Percentiles rank a stretch among this genome's conserved stretches.
Conservation (phyloP, 2,797 vertebrate genomes). For the Betta splendens region DNA sequence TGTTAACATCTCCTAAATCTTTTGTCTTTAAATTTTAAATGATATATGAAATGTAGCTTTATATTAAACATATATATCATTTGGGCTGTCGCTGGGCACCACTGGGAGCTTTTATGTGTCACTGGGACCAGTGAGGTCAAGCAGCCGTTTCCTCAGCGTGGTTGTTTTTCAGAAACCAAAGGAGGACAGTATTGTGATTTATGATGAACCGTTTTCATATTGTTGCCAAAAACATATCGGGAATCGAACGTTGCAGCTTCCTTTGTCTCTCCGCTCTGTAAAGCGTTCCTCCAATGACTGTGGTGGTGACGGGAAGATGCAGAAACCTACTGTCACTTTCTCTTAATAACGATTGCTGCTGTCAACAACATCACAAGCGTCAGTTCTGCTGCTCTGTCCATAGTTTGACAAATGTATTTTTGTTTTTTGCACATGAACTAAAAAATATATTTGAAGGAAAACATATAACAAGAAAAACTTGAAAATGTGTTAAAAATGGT, state of each 20-base stretch:
- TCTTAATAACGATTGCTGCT: background rate
- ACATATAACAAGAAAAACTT: background rate
- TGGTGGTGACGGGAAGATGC: background rate
- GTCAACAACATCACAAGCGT: background rate
- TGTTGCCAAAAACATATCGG: background rate
- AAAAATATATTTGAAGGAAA: background rate
- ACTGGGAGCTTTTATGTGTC: background rate
- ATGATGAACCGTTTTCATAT: background rate
- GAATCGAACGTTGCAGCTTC: background rate
- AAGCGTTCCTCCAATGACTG: background rate
- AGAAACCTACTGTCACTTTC: background rate
- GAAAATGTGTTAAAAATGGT: background rate
- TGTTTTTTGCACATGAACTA: background rate
- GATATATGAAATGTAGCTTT: too few relatives aligned
- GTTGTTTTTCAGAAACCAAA: background rate
- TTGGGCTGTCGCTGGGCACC: background rate
- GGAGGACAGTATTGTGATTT: background rate
- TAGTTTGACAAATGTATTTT: background rate
- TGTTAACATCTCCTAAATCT: too few relatives aligned
- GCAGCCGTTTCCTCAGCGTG: background rate
- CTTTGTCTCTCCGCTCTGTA: background rate
- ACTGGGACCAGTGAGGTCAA: background rate
- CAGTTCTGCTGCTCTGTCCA: background rate
- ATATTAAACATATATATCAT: too few relatives aligned
- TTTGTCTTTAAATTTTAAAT: background rate